phyloP scores from a whole-genome alignment of 2,888 invertebrate genomes.

The Opisthograptis luteolata region DNA sequence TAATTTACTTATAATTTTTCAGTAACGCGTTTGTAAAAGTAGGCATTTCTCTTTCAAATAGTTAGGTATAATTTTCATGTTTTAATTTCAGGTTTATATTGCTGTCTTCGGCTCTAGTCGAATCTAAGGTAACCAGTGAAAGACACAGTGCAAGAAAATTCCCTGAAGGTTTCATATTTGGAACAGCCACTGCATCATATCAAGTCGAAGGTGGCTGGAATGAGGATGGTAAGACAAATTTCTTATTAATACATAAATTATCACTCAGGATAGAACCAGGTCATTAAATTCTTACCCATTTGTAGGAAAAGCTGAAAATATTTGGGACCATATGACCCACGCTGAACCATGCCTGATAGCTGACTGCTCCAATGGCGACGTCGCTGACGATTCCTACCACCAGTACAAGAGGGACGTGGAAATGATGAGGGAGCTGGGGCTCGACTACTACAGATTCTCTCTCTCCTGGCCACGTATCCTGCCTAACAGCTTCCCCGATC shows the following conservation, averaged over 20 bases:
- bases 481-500: constrained; percentile 80
- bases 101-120: constrained; percentile 5
- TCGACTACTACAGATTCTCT: constrained; percentile 83
- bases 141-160: constrained; percentile 43
- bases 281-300: background rate
- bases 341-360: constrained; percentile 66
- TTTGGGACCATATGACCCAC: constrained; percentile 86
- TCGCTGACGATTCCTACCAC: constrained; percentile 85
- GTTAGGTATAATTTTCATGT: background rate
- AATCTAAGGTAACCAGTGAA: constrained; percentile 43
- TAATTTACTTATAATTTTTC: background rate
- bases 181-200: constrained; percentile 68
- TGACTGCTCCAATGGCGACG: constrained; percentile 83
- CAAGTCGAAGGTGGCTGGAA: constrained; percentile 83
- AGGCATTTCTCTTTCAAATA: too few species aligned
- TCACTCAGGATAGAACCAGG: background rate
- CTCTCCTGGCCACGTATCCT: constrained; percentile 86
- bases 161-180: constrained; percentile 52
- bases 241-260: background rate
- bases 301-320: constrained; percentile 80
- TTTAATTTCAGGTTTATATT: constrained; percentile 19
- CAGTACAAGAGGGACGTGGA: constrained; percentile 82
- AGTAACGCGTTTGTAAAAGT: too few species aligned
- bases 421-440: constrained; percentile 70
- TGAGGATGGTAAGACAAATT: constrained; percentile 61